phyloP scores from a whole-genome alignment of 2,888 invertebrate species.

The Cephus pulcher region DNA sequence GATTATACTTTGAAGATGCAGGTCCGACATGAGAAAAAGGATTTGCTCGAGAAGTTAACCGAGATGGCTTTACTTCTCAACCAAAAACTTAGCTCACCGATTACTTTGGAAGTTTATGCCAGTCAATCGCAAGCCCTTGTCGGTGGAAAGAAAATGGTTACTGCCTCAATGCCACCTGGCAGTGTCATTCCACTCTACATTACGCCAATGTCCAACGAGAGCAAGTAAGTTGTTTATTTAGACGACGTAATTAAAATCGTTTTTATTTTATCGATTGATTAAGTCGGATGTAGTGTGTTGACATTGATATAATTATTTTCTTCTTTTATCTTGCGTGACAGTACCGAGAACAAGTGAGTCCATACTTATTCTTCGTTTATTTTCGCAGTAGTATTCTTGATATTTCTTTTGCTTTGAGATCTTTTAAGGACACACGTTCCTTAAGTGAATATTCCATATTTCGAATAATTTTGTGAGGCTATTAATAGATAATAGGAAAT shows the following conservation, averaged over 20 bases:
- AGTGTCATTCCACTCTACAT: constrained; percentile 81
- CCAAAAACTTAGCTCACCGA: constrained; percentile 79
- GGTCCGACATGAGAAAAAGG: constrained; percentile 89
- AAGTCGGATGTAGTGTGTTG: neutral
- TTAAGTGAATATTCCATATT: neutral
- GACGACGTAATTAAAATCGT: neutral
- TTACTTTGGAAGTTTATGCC: constrained; percentile 83
- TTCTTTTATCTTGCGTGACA: constrained; percentile 35
- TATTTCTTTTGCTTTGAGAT: neutral
- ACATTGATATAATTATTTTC: constrained; percentile 16
- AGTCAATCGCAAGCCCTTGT: constrained; percentile 77
- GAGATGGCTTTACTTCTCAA: constrained; percentile 82
- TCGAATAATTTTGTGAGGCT: neutral
- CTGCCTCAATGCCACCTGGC: constrained; percentile 72
- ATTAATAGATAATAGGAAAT: too few species aligned
- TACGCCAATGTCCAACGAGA: constrained; percentile 80
- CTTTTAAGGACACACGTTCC: neutral
- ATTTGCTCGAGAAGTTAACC: constrained; percentile 85
- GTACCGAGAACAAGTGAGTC: constrained; percentile 47
- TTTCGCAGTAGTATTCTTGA: neutral
- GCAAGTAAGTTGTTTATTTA: constrained; percentile 74
- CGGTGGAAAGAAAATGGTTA: constrained; percentile 82
- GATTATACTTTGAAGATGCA: constrained; percentile 90
- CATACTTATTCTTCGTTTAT: neutral
- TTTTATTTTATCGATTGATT: neutral